Evolutionary conservation across 2,888 invertebrate species (phyloP).

Genomic region (Metalampra italica): DNA sequence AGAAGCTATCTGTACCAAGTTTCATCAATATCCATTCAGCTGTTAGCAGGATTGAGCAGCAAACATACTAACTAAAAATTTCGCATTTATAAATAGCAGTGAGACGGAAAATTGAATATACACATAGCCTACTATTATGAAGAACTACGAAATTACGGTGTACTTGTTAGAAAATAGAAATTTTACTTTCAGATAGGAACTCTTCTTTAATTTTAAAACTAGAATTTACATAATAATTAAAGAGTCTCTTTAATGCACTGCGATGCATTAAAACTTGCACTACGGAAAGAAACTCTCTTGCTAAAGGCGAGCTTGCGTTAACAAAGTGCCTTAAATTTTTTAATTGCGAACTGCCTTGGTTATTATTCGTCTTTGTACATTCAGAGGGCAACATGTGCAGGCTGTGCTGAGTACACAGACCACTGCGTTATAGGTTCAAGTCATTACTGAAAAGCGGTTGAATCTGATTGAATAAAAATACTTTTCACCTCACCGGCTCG

Average conservation of each 20-base stretch:
- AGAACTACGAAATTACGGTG: too few species aligned
- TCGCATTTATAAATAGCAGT: too few species aligned
- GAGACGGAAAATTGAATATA: too few species aligned
- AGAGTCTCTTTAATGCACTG: constrained; percentile 17
- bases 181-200: not conserved
- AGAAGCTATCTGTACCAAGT: too few species aligned
- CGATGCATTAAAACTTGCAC: constrained; percentile 36
- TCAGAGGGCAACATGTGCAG: constrained; percentile 57
- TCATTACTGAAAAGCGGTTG: not conserved
- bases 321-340: constrained; percentile 77
- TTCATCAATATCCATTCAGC: too few species aligned
- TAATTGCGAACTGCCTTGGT: constrained; percentile 70
- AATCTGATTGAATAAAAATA: too few species aligned
- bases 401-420: constrained; percentile 49
- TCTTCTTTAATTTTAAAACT: not conserved
- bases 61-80: too few species aligned
- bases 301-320: constrained; percentile 41
- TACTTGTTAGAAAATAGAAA: too few species aligned
- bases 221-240: constrained; percentile 14
- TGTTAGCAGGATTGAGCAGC: too few species aligned
- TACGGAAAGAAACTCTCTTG: constrained; percentile 35
- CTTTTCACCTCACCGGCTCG: too few species aligned
- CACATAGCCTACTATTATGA: too few species aligned
- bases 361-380: constrained; percentile 75
- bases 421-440: constrained; percentile 1